Conservation (phyloP, 2,888 invertebrate genomes). For the Coecobrya sp. region DNA sequence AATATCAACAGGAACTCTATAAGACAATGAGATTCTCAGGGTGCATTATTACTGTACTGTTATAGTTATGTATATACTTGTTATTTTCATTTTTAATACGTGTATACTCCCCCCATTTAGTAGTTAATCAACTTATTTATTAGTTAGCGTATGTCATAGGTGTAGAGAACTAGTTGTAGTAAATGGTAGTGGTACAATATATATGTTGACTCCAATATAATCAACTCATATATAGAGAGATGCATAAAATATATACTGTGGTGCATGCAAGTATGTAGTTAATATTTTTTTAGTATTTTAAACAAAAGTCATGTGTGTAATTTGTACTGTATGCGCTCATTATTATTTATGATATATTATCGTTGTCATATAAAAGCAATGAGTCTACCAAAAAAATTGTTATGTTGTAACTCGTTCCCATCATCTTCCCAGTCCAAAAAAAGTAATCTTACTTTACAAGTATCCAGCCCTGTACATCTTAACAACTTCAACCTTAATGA, state of each 20-base stretch:
- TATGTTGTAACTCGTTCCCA: neutral
- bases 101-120: conserved; percentile 13
- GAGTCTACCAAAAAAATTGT: conserved; percentile 8
- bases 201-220: neutral
- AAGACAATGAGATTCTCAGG: conserved; percentile 77
- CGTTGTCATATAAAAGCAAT: neutral
- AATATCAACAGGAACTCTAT: conserved; percentile 55
- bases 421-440: conserved; percentile 20
- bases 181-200: conserved; percentile 9
- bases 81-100: conserved; percentile 67
- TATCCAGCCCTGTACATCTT: conserved; percentile 2
- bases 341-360: conserved; percentile 21
- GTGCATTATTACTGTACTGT: conserved; percentile 72
- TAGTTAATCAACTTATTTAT: conserved; percentile 43
- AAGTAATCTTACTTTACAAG: neutral
- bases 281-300: neutral
- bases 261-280: conserved; percentile 27
- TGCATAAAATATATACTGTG: neutral
- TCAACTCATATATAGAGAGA: neutral
- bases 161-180: conserved; percentile 3
- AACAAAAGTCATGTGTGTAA: neutral
- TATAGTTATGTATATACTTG: conserved; percentile 44
- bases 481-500: conserved; percentile 27
- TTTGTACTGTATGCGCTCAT: neutral
- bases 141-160: neutral